phyloP scores from a whole-genome alignment of 2,797 vertebrate genomes.

The Florisuga fusca region DNA sequence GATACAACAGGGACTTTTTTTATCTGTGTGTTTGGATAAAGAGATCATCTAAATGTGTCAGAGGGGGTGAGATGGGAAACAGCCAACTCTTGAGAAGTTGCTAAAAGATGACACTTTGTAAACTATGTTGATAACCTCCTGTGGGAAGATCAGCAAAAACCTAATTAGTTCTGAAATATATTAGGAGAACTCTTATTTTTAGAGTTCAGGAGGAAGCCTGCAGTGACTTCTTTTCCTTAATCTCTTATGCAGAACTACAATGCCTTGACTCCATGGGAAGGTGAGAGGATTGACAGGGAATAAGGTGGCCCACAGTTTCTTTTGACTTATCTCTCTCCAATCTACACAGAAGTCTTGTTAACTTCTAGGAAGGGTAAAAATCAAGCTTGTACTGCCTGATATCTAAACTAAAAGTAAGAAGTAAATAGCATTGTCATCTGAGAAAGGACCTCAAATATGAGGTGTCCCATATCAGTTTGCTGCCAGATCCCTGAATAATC shows the following conservation, averaged over 20 bases:
- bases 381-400: background rate
- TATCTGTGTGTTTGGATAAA: background rate
- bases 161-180: slow-evolving; percentile 86
- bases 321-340: background rate
- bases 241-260: background rate
- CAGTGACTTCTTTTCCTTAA: background rate
- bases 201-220: background rate
- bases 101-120: slow-evolving; percentile 85
- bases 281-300: background rate
- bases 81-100: slow-evolving; percentile 78
- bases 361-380: background rate
- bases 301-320: background rate
- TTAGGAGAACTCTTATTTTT: slow-evolving; percentile 65
- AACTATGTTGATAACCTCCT: slow-evolving; percentile 84
- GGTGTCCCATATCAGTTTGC: background rate
- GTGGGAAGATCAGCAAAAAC: slow-evolving; percentile 76
- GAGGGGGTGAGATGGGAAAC: background rate
- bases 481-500: background rate
- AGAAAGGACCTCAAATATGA: background rate
- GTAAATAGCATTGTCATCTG: background rate
- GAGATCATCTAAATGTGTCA: slow-evolving; percentile 30
- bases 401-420: background rate
- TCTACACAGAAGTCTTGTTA: background rate
- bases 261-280: background rate
- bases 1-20: slow-evolving; percentile 63